These are phyloP conservation scores for Platyrinchus mystaceus DNA, from an alignment of 2,797 vertebrate genomes.

Conservation along the genomic window DNA sequence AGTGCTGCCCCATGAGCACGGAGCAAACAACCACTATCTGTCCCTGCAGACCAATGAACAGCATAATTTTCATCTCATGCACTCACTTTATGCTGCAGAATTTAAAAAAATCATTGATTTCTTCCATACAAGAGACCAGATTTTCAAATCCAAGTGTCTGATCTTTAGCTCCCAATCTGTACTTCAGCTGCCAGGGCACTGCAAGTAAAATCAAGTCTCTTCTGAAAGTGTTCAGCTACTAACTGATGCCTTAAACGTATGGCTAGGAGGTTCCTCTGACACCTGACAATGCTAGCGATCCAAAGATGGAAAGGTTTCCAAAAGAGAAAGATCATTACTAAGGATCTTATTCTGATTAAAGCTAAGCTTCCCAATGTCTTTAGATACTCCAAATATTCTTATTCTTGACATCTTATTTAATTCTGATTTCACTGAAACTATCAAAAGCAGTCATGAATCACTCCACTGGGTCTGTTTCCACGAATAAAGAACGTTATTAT, in stretches of 20 bases:
- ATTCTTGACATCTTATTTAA: background rate
- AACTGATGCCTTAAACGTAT: background rate
- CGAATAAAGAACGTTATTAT: background rate
- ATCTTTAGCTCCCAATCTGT: background rate
- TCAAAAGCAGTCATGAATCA: background rate
- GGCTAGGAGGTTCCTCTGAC: background rate
- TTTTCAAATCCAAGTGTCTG: background rate
- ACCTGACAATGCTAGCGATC: accelerated
- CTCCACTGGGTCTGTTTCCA: background rate
- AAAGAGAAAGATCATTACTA: background rate
- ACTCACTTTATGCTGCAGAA: background rate
- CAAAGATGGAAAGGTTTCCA: background rate
- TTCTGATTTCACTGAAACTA: background rate
- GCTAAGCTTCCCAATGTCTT: background rate
- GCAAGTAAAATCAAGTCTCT: background rate
- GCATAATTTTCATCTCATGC: background rate
- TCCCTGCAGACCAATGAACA: background rate
- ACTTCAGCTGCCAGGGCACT: background rate
- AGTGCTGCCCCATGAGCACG: background rate
- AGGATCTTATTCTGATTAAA: background rate
- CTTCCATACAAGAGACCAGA: background rate
- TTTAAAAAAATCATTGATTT: background rate
- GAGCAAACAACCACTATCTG: background rate
- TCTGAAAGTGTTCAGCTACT: background rate
- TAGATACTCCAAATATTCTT: background rate